A percentile compares a stretch with the other conserved stretches of the same genome.
Conservation (phyloP, 2,113 vertebrate genomes). For the Bujurquina vittata region DNA sequence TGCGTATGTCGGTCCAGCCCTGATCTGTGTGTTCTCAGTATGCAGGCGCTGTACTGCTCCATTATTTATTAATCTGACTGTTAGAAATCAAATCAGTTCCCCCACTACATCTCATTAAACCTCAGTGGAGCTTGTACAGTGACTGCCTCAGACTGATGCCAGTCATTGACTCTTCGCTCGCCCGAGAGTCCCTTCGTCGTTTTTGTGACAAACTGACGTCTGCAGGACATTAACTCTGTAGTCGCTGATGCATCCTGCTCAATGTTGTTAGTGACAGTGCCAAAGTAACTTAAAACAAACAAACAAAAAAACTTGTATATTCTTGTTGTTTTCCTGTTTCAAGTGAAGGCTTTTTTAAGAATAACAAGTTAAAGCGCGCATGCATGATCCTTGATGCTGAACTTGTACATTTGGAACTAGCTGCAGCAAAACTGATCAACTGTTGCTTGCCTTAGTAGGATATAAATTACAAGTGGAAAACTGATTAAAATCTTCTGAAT, state of each 20-base stretch:
- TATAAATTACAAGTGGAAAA: constrained; percentile 1
- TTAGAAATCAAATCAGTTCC: not conserved
- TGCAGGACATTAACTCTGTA: constrained; percentile 22
- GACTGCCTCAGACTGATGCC: constrained; percentile 33
- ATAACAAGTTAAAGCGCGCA: constrained; percentile 68
- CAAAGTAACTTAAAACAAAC: constrained; percentile 35
- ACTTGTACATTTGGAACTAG: constrained; percentile 76
- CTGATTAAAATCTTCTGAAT: not conserved
- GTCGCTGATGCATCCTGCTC: constrained; percentile 44
- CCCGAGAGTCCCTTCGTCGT: constrained; percentile 48
- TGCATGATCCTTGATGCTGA: constrained; percentile 76
- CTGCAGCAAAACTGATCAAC: constrained; percentile 86
- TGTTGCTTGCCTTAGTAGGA: constrained; percentile 24
- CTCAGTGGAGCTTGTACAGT: constrained; percentile 59
- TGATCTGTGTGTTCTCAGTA: constrained; percentile 48
- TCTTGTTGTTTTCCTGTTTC: constrained; percentile 55
- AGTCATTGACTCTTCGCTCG: constrained; percentile 67
- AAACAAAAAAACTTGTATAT: constrained; percentile 22
- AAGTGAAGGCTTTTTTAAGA: constrained; percentile 66
- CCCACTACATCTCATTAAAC: not conserved
- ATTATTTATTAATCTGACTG: constrained; percentile 22
- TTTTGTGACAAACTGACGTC: constrained; percentile 33
- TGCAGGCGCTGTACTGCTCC: constrained; percentile 48
- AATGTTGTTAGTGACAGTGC: constrained; percentile 58
- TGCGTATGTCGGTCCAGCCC: constrained; percentile 67